phyloP scores from a whole-genome alignment of 1,140 invertebrate genomes.

The Apis florea region DNA sequence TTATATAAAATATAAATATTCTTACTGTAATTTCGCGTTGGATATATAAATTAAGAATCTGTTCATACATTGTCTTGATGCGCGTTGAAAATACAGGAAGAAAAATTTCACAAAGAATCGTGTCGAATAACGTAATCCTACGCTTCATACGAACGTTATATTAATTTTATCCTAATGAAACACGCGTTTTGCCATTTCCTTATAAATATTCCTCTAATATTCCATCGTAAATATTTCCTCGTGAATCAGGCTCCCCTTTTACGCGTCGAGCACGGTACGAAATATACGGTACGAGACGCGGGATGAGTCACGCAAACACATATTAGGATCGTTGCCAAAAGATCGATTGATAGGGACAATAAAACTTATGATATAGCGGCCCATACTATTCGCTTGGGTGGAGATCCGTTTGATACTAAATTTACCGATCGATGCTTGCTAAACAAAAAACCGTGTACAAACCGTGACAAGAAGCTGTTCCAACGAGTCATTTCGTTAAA shows the following conservation, averaged over 20 bases:
- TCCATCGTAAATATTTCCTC: not conserved
- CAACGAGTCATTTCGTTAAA: too few species aligned
- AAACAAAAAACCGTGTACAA: not conserved
- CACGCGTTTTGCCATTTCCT: not conserved
- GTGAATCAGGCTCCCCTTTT: conserved; percentile 1
- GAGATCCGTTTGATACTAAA: conserved; percentile 22
- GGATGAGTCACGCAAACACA: conserved; percentile 24
- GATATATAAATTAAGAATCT: too few species aligned
- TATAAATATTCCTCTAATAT: not conserved
- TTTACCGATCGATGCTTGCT: not conserved
- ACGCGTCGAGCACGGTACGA: not conserved
- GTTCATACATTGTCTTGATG: too few species aligned
- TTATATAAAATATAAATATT: too few species aligned
- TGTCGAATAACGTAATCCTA: too few species aligned
- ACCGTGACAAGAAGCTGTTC: too few species aligned
- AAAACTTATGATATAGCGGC: conserved; percentile 6
- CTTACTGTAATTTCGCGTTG: too few species aligned
- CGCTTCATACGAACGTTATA: not conserved
- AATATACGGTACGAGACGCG: conserved; percentile 5
- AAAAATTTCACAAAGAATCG: too few species aligned
- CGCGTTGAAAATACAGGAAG: too few species aligned
- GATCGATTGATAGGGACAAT: conserved; percentile 39
- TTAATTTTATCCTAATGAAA: not conserved
- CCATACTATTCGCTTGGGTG: conserved; percentile 1
- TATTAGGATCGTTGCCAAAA: conserved; percentile 27